Evolutionary conservation across 92 coral and sea anemone species (phyloP), one percentile per base, ranked within the genome.

Genomic region (Phenganax marumi): DNA sequence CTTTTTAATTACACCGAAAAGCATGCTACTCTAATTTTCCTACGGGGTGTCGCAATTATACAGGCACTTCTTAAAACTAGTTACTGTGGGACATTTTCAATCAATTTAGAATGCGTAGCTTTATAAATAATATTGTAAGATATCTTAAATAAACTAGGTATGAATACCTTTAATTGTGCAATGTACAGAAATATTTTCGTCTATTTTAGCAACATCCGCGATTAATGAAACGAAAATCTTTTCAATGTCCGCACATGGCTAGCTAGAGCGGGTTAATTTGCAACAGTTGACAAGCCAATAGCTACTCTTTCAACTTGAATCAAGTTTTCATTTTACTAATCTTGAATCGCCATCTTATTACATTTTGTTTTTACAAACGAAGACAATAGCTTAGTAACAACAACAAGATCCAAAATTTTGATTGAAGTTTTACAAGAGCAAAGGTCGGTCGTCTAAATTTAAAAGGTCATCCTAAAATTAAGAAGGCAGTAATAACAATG

Each of bases 1-100:
- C 65, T 25, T 55, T 74, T 74, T 76, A 76, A 76, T 76, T 76
- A 56, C 22, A 21, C 7, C 68, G 21, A 16, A 56, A 25, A 74
- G 33, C 60, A 74, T 74, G 72, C 33, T 21, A 52, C 19, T 22
- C 39, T 57, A 54, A 54, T 57, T 76, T 56, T 54, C 26, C 3
- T 39, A 49, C 56, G 26, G 33, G 54, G 6, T 73, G 17, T 47
- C 50, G 72, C 46, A 76, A 76, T 57, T 76, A 25, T 33, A 33
- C 78, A 52, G 61, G 78, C 11, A 43, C 6, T 52, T 52, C 46
- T n/a, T 7, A 19, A 13, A 0, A 13, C 22, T 58, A 14, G 5
- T 14, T 14, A 8, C 65, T 18, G 26, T 6, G 49, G 12, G 43
- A 25, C 49, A 33, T 66, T 25, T 66, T 23, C 12, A 66, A 66